Evolutionary conservation across 1,140 invertebrate genomes (phyloP).

Genomic region (Tetraneura akinire): DNA sequence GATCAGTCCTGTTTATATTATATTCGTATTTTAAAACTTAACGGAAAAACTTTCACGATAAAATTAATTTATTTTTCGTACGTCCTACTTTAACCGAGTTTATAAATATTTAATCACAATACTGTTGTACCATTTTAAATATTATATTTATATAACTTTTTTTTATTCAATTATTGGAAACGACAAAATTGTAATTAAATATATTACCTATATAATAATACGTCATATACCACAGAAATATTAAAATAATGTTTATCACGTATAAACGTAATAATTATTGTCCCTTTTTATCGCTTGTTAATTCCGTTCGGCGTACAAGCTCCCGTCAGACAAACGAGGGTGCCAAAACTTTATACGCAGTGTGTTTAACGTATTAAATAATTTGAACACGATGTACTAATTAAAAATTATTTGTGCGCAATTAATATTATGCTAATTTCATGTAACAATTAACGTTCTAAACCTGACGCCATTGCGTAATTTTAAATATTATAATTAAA

Average conservation of each 20-base stretch:
- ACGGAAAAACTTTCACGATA: too few species aligned
- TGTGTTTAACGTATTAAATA: background rate
- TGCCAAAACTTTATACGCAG: background rate
- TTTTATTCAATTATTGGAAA: background rate
- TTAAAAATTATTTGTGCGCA: background rate
- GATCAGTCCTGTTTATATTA: too few species aligned
- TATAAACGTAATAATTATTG: background rate
- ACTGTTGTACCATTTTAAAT: too few species aligned
- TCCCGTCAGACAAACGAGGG: background rate
- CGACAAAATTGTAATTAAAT: background rate
- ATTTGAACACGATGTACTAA: background rate
- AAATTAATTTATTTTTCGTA: too few species aligned
- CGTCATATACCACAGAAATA: background rate
- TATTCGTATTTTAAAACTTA: too few species aligned
- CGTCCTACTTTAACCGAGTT: too few species aligned
- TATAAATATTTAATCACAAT: too few species aligned
- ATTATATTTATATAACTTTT: too few species aligned
- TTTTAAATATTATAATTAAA: too few species aligned
- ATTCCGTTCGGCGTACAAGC: background rate
- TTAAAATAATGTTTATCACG: conserved; percentile 1
- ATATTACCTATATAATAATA: background rate
- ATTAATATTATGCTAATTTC: background rate
- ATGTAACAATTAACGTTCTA: background rate
- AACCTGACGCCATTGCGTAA: background rate
- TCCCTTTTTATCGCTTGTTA: conserved; percentile 6